Evolutionary conservation across 2,888 invertebrate genomes (phyloP).

Genomic region (Habroteleia sp.): DNA sequence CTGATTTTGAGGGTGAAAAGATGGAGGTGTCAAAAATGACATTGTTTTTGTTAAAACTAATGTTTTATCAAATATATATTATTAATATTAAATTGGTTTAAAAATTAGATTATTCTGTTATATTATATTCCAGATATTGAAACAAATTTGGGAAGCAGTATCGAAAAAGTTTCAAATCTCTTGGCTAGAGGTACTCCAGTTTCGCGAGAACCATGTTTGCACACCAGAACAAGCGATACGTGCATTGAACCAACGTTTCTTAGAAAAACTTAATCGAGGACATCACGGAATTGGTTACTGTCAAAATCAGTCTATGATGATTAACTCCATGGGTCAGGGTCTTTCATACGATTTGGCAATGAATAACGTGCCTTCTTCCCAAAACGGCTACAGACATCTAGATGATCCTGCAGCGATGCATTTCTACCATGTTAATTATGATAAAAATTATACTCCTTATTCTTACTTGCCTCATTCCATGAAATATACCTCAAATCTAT

Average conservation of each 20-base stretch:
- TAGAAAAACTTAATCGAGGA: conserved; percentile 80
- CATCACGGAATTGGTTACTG: conserved; percentile 69
- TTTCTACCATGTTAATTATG: conserved; percentile 64
- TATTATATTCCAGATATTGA: conserved; percentile 87
- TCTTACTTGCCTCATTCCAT: conserved; percentile 65
- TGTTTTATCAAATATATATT: too few relatives aligned
- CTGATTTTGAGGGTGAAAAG: too few relatives aligned
- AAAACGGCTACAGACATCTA: conserved; percentile 67
- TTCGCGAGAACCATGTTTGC: conserved; percentile 83
- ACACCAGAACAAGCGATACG: conserved; percentile 82
- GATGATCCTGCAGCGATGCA: conserved; percentile 56
- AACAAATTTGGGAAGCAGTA: conserved; percentile 88
- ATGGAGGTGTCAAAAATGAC: too few relatives aligned
- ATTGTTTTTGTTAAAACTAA: too few relatives aligned
- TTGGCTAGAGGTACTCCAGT: conserved; percentile 87
- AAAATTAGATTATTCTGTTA: too few relatives aligned
- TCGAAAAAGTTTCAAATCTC: conserved; percentile 82
- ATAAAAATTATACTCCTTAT: conserved; percentile 66
- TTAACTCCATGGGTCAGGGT: conserved; percentile 66
- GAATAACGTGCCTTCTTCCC: conserved; percentile 68
- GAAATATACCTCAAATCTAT: conserved; percentile 60
- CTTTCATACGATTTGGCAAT: conserved; percentile 70
- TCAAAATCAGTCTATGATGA: conserved; percentile 62
- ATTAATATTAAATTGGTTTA: too few relatives aligned
- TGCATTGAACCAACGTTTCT: conserved; percentile 81